Conservation (phyloP, 2,888 invertebrate species). For the Apocheima hispidaria region DNA sequence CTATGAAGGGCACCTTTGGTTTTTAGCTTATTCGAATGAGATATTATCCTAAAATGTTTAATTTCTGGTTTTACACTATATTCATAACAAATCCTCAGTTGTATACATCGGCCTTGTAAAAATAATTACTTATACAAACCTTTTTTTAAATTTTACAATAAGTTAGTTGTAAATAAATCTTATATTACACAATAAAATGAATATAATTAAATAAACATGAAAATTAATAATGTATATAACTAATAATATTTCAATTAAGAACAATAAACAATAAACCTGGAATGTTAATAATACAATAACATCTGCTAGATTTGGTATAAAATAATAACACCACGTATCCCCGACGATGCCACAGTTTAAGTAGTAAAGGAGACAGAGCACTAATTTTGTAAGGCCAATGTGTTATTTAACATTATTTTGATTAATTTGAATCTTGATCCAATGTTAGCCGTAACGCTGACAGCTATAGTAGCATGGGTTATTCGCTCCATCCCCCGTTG, state of each 20-base stretch:
- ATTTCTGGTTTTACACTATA: conserved; percentile 82
- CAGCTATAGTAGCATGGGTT: conserved; percentile 54
- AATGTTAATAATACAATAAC: conserved; percentile 83
- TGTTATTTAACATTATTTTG: conserved; percentile 46
- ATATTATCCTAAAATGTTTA: conserved; percentile 84
- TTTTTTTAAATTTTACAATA: conserved; percentile 69
- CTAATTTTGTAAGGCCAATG: conserved; percentile 49
- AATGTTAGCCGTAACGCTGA: conserved; percentile 57
- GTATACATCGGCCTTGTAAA: conserved; percentile 80
- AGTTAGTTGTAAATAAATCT: conserved; percentile 85
- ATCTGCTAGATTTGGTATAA: conserved; percentile 82
- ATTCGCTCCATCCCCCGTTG: conserved; percentile 62
- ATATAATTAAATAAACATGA: conserved; percentile 79
- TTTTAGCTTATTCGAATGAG: conserved; percentile 90
- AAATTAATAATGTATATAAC: conserved; percentile 69
- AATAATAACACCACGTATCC: conserved; percentile 73
- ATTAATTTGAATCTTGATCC: conserved; percentile 63
- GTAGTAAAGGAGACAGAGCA: conserved; percentile 67
- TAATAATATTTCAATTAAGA: conserved; percentile 72
- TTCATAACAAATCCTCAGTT: conserved; percentile 79
- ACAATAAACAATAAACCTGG: conserved; percentile 81
- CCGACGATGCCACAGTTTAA: conserved; percentile 57
- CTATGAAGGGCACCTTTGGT: conserved; percentile 94
- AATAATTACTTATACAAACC: conserved; percentile 78
- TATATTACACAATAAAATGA: conserved; percentile 79